These are phyloP conservation scores for Chironomus tepperi DNA, from an alignment of 1,140 invertebrate genomes.

Conservation along the genomic window DNA sequence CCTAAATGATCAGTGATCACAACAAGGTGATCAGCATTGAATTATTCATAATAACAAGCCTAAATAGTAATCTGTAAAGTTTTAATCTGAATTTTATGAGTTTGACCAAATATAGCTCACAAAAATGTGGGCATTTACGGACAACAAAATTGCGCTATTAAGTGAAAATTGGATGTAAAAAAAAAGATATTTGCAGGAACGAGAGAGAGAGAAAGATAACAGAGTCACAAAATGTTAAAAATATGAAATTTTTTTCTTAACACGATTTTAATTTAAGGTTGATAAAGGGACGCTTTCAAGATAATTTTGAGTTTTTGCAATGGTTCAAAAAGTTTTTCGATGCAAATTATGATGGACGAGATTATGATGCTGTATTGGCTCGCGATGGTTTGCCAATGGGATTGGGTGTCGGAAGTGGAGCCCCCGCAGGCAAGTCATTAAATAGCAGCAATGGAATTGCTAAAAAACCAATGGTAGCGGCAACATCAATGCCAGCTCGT, in stretches of 20 bases:
- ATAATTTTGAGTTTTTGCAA: conserved; percentile 99
- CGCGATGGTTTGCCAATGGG: conserved; percentile 78
- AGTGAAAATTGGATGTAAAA: too few species aligned
- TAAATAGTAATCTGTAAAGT: too few species aligned
- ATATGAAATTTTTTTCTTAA: conserved; percentile 38
- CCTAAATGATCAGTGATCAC: too few species aligned
- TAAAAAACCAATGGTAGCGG: conserved; percentile 38
- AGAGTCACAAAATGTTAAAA: too few species aligned
- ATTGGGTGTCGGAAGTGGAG: conserved; percentile 46
- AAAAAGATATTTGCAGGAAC: too few species aligned
- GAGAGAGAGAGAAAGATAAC: too few species aligned
- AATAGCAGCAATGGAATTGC: conserved; percentile 18
- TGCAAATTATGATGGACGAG: conserved; percentile 88
- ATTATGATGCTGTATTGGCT: conserved; percentile 81
- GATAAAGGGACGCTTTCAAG: conserved; percentile 92
- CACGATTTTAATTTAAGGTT: conserved; percentile 83
- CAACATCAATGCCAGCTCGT: conserved; percentile 42
- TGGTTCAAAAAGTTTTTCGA: conserved; percentile 99
- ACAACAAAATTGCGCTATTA: too few species aligned
- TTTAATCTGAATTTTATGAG: too few species aligned
- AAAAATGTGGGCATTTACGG: too few species aligned
- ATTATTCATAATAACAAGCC: too few species aligned
- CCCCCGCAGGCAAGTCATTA: conserved; percentile 43
- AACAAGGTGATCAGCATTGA: too few species aligned
- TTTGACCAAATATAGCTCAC: too few species aligned